phyloP scores from a whole-genome alignment of 2,888 invertebrate genomes.

The Heliothis peltigera region DNA sequence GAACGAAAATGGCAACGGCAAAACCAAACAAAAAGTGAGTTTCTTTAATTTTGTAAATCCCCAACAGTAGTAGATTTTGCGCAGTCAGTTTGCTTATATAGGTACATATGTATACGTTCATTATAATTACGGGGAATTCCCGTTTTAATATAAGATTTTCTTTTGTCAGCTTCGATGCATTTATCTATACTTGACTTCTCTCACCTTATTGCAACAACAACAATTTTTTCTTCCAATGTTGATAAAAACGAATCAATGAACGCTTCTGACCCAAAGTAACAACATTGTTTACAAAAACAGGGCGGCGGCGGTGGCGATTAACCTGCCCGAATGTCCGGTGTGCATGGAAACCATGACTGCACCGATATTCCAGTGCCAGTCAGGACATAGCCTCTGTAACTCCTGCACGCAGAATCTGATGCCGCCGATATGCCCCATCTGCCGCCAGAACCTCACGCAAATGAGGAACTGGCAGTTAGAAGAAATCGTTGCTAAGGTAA shows the following conservation, averaged over 20 bases:
- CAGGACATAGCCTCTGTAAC: slow-evolving; percentile 84
- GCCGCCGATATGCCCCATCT: slow-evolving; percentile 82
- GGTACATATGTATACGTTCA: too few relatives aligned
- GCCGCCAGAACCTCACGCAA: slow-evolving; percentile 83
- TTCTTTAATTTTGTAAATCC: not conserved
- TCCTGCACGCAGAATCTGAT: slow-evolving; percentile 73
- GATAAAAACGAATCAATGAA: too few relatives aligned
- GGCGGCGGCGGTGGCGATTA: slow-evolving; percentile 64
- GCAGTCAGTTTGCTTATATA: not conserved
- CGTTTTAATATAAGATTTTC: not conserved
- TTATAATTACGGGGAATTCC: slow-evolving; percentile 5
- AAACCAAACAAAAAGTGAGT: slow-evolving; percentile 69
- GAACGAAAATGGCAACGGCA: slow-evolving; percentile 51
- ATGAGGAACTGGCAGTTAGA: slow-evolving; percentile 85
- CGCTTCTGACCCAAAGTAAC: not conserved
- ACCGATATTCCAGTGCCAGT: slow-evolving; percentile 83
- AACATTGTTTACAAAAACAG: slow-evolving; percentile 18
- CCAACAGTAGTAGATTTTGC: not conserved
- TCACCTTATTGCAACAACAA: too few relatives aligned
- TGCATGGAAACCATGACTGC: slow-evolving; percentile 81
- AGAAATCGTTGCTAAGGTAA: slow-evolving; percentile 79
- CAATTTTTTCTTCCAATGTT: too few relatives aligned
- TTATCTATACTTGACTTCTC: too few relatives aligned
- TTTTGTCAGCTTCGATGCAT: too few relatives aligned
- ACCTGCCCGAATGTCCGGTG: slow-evolving; percentile 84